Evolutionary conservation across 2,797 vertebrate genomes (phyloP).

Genomic region (Chlorospingus semifuscus): DNA sequence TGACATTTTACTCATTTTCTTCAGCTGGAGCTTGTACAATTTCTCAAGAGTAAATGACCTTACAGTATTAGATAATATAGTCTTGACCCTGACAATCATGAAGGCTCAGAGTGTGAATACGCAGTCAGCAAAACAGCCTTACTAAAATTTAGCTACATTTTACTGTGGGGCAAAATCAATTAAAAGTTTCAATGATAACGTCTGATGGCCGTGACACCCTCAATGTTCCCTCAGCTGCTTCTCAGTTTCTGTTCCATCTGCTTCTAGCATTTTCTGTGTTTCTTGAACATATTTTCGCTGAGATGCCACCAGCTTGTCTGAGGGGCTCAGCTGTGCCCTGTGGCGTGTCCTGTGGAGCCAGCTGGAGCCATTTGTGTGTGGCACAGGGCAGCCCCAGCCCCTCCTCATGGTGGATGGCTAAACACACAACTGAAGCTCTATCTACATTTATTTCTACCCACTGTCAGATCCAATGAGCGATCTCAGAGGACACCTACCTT

Average conservation of each 20-base stretch:
- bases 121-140: neutral
- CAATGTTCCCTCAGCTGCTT: neutral
- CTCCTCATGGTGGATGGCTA: neutral
- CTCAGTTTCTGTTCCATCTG: neutral
- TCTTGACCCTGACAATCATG: neutral
- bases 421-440: neutral
- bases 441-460: neutral
- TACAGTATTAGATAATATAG: neutral
- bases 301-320: neutral
- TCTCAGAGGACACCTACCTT: neutral
- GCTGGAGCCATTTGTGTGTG: neutral
- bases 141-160: neutral
- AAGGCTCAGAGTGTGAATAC: neutral
- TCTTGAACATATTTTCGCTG: neutral
- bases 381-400: rapidly evolving
- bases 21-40: slow-evolving; percentile 2
- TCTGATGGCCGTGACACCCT: neutral
- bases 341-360: rapidly evolving
- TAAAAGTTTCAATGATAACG: neutral
- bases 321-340: neutral
- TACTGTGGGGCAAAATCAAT: neutral
- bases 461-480: neutral
- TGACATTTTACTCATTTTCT: slow-evolving; percentile 34
- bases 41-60: slow-evolving; percentile 14
- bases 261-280: neutral